Base-by-base conservation (phyloP, 2,113 vertebrate species). In the Callaeas wilsoni region DNA sequence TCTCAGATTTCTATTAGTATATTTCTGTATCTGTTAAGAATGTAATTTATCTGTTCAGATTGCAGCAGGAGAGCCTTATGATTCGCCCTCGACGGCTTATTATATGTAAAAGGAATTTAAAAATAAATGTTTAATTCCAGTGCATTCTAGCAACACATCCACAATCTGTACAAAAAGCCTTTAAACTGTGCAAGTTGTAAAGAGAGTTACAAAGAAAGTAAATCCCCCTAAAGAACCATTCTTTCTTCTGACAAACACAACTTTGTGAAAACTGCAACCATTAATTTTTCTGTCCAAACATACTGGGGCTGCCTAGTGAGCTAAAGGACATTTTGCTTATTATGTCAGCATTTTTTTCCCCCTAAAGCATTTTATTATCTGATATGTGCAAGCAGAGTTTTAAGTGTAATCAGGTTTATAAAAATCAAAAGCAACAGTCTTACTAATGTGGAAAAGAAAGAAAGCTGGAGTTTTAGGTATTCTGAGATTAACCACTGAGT, bases 51-150 rank as follows among this genome's bases (percentile, higher is more conserved):
- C 20, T 82, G 30, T 81, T 86, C 37, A 52, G 16, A 59, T 77
- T 90, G 73, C 29, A 77, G 49, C 49, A 87, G 46, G 42, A 84
- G 13, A n/a, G 19, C 20, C 68, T 91, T 75, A 25, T 65, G 37
- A 91, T 57, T 77, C 55, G n/a, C 33, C 62, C 37, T n/a, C 44
- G 73, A 62, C 71, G 71, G 74, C 49, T 87, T 89, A 79, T 92
- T 91, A 52, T 71, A 90, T 78, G 37, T 65, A 92, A 94, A 91
- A 73, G n/a, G 59, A 94, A 93, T 90, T 89, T 46, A 33, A 90
- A 96, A 96, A 75, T 84, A 95, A 74, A 86, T 39, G 26, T 81
- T 89, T 95, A 62, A 29, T 95, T 94, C n/a, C 79, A 94, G 7
- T 78, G 44, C 33, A 30, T 93, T 93, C 87, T 84, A 95, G 53